phyloP scores from a whole-genome alignment of 2,113 vertebrate species.

The Psittacula cyanocephala region DNA sequence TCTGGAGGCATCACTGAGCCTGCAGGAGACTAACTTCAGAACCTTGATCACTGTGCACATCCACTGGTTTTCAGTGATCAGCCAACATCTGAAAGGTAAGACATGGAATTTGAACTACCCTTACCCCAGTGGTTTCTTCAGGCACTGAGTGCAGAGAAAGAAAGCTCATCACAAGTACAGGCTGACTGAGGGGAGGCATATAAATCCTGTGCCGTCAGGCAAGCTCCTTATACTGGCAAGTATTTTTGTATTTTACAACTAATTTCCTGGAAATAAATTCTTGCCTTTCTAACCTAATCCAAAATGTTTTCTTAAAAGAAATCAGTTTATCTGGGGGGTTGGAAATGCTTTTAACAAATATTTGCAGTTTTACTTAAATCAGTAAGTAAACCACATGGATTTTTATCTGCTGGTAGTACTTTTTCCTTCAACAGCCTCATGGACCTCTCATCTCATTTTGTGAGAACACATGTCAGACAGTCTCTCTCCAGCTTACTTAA shows the following conservation, averaged over 20 bases:
- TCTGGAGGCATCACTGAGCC: background rate
- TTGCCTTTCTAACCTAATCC: background rate
- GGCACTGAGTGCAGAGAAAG: rapidly evolving
- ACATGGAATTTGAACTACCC: background rate
- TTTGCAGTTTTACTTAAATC: background rate
- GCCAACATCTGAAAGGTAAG: background rate
- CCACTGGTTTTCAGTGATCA: background rate
- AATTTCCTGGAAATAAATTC: background rate
- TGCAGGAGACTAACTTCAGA: background rate
- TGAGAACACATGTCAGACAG: background rate
- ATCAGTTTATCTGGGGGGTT: background rate
- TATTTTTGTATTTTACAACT: background rate
- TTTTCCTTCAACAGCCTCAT: background rate
- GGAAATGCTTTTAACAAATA: background rate
- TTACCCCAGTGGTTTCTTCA: background rate
- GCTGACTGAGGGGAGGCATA: background rate
- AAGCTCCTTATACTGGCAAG: background rate
- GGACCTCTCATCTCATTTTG: background rate
- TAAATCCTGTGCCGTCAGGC: background rate
- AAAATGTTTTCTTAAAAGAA: background rate
- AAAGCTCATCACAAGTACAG: background rate
- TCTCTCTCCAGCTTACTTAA: background rate
- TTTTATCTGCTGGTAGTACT: background rate
- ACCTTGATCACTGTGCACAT: background rate
- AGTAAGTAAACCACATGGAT: background rate